Base-by-base conservation (phyloP, 1,140 invertebrate genomes). In the Solenopsis invicta region DNA sequence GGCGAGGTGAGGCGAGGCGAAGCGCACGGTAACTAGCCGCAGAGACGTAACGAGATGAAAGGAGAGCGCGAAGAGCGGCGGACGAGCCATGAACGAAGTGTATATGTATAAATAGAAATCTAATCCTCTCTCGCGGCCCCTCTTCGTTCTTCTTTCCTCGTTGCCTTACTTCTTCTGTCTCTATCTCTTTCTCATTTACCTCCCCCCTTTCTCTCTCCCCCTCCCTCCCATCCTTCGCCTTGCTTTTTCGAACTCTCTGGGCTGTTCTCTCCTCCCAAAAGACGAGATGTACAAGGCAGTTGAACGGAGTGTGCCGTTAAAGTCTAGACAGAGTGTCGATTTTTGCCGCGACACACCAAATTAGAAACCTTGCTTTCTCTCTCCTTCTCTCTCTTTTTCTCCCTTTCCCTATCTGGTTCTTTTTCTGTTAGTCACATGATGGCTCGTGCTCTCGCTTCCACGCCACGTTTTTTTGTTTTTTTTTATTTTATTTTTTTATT, bases 261-360 rank as follows among this genome's bases (percentile, higher is more conserved):
- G 16, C 52, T 29, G 16, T 34, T 66, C 64, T 72, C 67, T 71
- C 71, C 24, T 69, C 61, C 13, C 50, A 18, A 24, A 56, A 71
- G 37, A 1, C 71, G 82, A 74, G 61, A 89, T 87, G 54, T 92
- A 88, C 88, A 85, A 78, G 80, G 75, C 69, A 75, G 66, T 69
- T 88, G 76, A 85, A 85, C 89, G 88, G 37, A 89, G 87, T 85
- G 91, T 91, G 91, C 88, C 90, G 90, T 92, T 92, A 95, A 69
- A 48, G 95, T 95, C 95, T 95, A 95, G 95, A 95, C 95, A 82
- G 93, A 93, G 93, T 95, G 94, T 95, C 94, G 94, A 95, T 95
- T 95, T 95, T 95, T 95, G 92, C 94, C 91, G 88, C 87, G 86
- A 90, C 93, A 90, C 93, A 94, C 94, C 92, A 94, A 95, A 95